A percentile compares a stretch with the other conserved stretches of the same genome.
Evolutionary conservation across 2,888 invertebrate species (phyloP).

Genomic region (Lycophotia porphyrea): DNA sequence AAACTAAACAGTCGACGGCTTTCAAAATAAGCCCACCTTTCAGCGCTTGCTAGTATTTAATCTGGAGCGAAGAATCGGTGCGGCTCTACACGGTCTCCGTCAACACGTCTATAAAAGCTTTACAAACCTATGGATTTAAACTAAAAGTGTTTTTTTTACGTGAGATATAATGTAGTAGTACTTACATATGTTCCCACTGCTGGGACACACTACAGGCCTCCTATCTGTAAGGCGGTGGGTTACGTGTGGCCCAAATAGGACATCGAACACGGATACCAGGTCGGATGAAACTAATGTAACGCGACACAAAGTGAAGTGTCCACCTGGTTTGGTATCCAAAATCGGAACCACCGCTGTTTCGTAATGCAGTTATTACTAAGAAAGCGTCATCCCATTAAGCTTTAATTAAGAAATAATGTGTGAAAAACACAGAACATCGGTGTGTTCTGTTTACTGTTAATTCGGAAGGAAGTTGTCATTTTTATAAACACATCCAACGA

Average conservation of each 20-base stretch:
- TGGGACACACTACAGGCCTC: background rate
- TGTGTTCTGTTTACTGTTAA: constrained; percentile 14
- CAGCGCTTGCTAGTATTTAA: background rate
- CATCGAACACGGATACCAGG: background rate
- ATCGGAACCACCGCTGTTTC: background rate
- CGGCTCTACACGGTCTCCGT: background rate
- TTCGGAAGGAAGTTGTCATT: constrained; percentile 27
- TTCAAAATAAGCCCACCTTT: background rate
- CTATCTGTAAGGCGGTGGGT: background rate
- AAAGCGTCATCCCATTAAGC: background rate
- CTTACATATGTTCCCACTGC: background rate
- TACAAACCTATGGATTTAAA: background rate
- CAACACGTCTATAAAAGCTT: background rate
- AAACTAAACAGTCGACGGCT: constrained; percentile 8
- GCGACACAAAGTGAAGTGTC: background rate
- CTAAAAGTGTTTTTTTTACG: background rate
- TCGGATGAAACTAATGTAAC: background rate
- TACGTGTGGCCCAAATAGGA: background rate
- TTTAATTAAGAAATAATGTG: background rate
- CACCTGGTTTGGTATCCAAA: background rate
- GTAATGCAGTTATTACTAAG: background rate
- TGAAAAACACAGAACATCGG: constrained; percentile 1
- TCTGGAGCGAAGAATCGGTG: background rate
- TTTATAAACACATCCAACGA: constrained; percentile 11
- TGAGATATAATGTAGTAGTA: background rate